These are phyloP conservation scores for Orius laevigatus DNA, from an alignment of 1,140 invertebrate genomes.

Conservation along the genomic window DNA sequence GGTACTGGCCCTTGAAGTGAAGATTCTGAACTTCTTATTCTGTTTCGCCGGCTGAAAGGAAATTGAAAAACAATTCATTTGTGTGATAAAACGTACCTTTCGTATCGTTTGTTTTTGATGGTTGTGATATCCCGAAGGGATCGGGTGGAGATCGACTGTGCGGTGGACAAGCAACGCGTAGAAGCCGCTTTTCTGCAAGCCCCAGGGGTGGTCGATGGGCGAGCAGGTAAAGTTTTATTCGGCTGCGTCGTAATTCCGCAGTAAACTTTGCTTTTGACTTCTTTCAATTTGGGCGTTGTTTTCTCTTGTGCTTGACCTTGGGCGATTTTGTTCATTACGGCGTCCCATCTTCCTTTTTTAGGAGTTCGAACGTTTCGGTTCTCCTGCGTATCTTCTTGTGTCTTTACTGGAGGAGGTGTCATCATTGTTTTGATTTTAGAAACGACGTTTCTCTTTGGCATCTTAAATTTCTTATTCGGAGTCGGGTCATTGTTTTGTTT, in stretches of 20 bases:
- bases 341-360: slow-evolving; percentile 47
- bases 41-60: slow-evolving; percentile 17
- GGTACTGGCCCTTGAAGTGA: slow-evolving; percentile 11
- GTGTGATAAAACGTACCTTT: neutral
- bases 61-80: neutral
- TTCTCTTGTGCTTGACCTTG: slow-evolving; percentile 47
- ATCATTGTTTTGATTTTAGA: slow-evolving; percentile 58
- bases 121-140: slow-evolving; percentile 20
- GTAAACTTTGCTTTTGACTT: slow-evolving; percentile 62
- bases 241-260: slow-evolving; percentile 14
- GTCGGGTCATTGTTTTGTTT: slow-evolving; percentile 2
- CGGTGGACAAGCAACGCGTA: slow-evolving; percentile 13
- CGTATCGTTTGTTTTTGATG: slow-evolving; percentile 20
- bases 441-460: slow-evolving; percentile 52
- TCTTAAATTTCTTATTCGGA: slow-evolving; percentile 50
- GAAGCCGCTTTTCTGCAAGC: slow-evolving; percentile 8
- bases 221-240: neutral
- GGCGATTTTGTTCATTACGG: slow-evolving; percentile 63
- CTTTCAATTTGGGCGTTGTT: slow-evolving; percentile 46
- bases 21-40: slow-evolving; percentile 18
- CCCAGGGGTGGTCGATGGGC: neutral
- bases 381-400: slow-evolving; percentile 26
- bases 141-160: slow-evolving; percentile 19
- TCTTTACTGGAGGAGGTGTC: slow-evolving; percentile 31
- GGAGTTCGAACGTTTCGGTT: slow-evolving; percentile 24